These are phyloP conservation scores for Lingula anatina DNA, from an alignment of 2,888 invertebrate species.

Conservation along the genomic window DNA sequence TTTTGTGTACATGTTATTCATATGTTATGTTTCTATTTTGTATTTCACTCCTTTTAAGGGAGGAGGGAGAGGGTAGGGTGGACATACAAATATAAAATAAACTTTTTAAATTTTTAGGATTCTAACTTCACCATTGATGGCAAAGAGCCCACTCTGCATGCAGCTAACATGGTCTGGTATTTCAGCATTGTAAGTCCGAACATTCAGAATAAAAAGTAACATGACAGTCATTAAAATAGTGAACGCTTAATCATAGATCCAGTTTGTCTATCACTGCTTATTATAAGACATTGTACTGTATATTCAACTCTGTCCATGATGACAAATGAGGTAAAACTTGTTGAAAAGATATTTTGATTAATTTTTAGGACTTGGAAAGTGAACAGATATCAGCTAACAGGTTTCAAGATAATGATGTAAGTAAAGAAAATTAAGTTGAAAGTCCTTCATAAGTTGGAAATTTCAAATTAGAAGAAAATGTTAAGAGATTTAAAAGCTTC, in stretches of 20 bases:
- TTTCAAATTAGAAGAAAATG: too few species aligned
- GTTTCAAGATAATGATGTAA: constrained; percentile 69
- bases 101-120: constrained; percentile 15
- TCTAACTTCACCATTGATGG: constrained; percentile 45
- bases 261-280: too few species aligned
- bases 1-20: too few species aligned
- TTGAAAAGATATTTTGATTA: constrained; percentile 4
- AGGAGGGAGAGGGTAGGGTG: too few species aligned
- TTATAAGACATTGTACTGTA: neutral
- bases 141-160: constrained; percentile 39
- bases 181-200: constrained; percentile 40
- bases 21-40: too few species aligned
- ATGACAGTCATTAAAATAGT: too few species aligned
- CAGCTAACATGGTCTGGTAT: constrained; percentile 47
- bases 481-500: too few species aligned
- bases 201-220: too few species aligned
- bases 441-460: neutral
- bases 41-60: too few species aligned
- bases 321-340: neutral
- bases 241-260: too few species aligned
- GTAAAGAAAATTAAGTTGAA: constrained; percentile 5
- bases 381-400: constrained; percentile 58
- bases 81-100: too few species aligned
- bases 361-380: constrained; percentile 29
- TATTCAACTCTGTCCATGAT: neutral